Conservation (phyloP, 2,113 vertebrate species). For the Platichthys stellatus region DNA sequence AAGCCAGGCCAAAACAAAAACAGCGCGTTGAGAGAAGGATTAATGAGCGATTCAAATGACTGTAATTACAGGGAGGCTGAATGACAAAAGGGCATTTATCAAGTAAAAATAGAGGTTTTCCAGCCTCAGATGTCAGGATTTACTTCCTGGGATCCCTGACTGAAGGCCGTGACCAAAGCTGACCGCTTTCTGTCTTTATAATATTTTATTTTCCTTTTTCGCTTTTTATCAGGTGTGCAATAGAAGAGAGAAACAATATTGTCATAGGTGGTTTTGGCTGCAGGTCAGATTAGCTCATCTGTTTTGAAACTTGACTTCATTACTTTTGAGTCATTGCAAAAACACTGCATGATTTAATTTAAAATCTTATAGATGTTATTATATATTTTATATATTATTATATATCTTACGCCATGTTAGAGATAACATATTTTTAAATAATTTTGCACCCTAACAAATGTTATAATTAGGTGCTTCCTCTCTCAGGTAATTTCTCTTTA, state of each 20-base stretch:
- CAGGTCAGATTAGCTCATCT: background rate
- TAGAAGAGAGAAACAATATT: background rate
- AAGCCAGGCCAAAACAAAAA: slow-evolving; percentile 44
- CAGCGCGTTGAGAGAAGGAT: slow-evolving; percentile 14
- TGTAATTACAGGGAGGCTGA: slow-evolving; percentile 39
- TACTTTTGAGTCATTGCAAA: background rate
- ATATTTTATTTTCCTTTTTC: too few species aligned
- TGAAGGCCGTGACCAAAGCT: background rate
- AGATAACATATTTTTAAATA: too few species aligned
- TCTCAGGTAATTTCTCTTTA: background rate
- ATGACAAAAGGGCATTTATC: slow-evolving; percentile 7
- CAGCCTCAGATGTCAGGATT: background rate
- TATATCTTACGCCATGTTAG: too few species aligned
- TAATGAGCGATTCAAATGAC: slow-evolving; percentile 32
- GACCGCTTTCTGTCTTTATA: background rate
- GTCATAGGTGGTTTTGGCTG: background rate
- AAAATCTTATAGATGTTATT: background rate
- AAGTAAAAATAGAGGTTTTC: slow-evolving; percentile 23
- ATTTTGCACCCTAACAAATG: too few species aligned
- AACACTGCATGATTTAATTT: background rate
- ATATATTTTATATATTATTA: too few species aligned
- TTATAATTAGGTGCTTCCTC: too few species aligned
- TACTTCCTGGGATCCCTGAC: background rate
- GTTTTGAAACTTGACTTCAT: background rate
- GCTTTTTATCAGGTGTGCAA: background rate